Evolutionary conservation across 2,888 invertebrate genomes (phyloP), one percentile per base, ranked within the genome.

Genomic region (Lithophane socia): DNA sequence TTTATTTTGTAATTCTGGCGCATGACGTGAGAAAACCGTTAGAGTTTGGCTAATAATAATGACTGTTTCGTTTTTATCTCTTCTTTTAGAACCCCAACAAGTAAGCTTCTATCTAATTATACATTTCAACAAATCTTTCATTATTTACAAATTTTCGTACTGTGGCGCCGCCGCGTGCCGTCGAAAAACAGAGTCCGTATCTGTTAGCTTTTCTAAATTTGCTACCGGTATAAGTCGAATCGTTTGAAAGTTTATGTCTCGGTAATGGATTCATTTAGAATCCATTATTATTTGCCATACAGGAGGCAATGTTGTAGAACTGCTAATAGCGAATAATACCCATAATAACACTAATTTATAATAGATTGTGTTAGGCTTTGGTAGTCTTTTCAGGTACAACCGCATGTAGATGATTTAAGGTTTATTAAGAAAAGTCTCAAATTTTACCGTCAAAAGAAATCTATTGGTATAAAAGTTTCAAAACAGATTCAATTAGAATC

Each of bases 151-250:
- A 83, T 81, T 83, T 89, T 88, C 90, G 90, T 85, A 90, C 84
- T 88, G 90, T 89, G 80, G 83, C 86, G 87, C 79, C 80, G 76
- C 74, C 71, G 73, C 79, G 83, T 84, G 87, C 79, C 79, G 76
- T 75, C 71, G 73, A 73, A 70, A 78, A 87, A 77, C 76, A 85
- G 65, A 75, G 44, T 83, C 70, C 49, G 61, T 82, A 82, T 83
- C 65, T 72, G 80, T 84, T 82, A 72, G 66, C 77, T 84, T 87
- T 86, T 78, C 73, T 44, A 73, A 87, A 75, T 72, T 74, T 47
- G 86, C 87, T 87, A 84, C 86, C 56, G 77, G 68, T 66, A 64
- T 65, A 73, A 79, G 8, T 21, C 67, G 29, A 86, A 80, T 49
- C 66, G 65, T 76, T 86, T 84, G 61, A 74, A 81, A 81, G 75